A percentile compares a stretch with the other conserved stretches of the same genome.
Evolutionary conservation across 1,140 invertebrate species (phyloP).

Genomic region (Dinoponera quadriceps): DNA sequence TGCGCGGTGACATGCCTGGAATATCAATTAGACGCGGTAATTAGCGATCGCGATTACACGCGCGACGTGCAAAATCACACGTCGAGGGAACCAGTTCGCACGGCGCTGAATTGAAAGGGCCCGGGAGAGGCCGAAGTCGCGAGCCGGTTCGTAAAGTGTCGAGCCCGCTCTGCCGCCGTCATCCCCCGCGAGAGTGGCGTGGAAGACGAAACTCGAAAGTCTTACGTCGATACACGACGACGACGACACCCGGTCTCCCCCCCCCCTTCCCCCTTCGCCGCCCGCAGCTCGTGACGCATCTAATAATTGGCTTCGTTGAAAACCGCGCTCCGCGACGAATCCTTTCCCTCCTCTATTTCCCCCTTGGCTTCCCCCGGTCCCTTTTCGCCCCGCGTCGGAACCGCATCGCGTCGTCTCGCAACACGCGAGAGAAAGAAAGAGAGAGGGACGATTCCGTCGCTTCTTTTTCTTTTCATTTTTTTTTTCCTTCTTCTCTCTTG

Average conservation of each 20-base stretch:
- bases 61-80: background rate
- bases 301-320: conserved; percentile 86
- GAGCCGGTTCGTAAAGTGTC: conserved; percentile 6
- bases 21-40: conserved; percentile 17
- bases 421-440: background rate
- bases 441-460: background rate
- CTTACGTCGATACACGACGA: conserved; percentile 62
- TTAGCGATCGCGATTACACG: conserved; percentile 26
- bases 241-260: conserved; percentile 42
- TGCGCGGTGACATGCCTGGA: background rate
- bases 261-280: conserved; percentile 31
- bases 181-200: conserved; percentile 1
- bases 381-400: conserved; percentile 45
- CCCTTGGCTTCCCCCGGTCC: conserved; percentile 66
- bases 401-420: conserved; percentile 16
- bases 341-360: conserved; percentile 73
- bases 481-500: conserved; percentile 8
- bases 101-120: conserved; percentile 6
- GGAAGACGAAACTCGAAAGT: conserved; percentile 62
- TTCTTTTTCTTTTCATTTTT: conserved; percentile 17
- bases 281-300: conserved; percentile 77
- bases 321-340: conserved; percentile 86
- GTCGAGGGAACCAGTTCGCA: background rate
- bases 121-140: background rate
- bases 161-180: background rate